Evolutionary conservation across 2,888 invertebrate species (phyloP), one percentile per base, ranked within the genome.

Genomic region (Drosophila rellima): DNA sequence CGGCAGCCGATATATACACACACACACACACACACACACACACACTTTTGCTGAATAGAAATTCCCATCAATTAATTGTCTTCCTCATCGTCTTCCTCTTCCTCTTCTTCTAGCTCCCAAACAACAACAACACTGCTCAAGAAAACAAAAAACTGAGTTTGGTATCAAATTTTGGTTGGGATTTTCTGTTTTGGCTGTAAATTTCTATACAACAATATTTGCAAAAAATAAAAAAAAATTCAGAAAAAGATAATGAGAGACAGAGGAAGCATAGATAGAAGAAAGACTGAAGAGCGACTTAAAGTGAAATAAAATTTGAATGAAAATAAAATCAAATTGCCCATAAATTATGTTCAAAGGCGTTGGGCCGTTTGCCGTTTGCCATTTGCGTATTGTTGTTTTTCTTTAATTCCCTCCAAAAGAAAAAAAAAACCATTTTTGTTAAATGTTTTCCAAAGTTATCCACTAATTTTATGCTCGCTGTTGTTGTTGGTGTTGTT

Each of bases 301-400:
- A 66, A 81, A 78, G 60, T 68, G 62, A 71, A 72, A 84, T 84
- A 82, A 88, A 84, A 87, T 89, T 88, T 85, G 70, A 84, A 84
- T 89, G 73, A 81, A 88, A 88, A 84, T 85, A 76, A 78, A 88
- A 45, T 79, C 72, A 67, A 84, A 88, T 84, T 87, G 82, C 60
- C 74, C 88, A 79, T 84, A 84, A 84, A 84, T 89, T 72, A 88
- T 68, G 88, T 84, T 89, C 85, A 89, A 83, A 83, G 88, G 89
- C 89, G 75, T 70, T 74, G 52, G 48, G 48, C 52, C 73, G 60
- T 63, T 70, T 63, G 77, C 77, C 74, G 51, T 74, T 74, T 66
- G 60, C 37, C 50, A 29, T 65, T 39, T 48, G 13, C 13, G 18
- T 20, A 18, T 42, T 35, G n/a, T n/a, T 55, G 11, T 31, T 15